These are phyloP conservation scores for Spodoptera littoralis DNA, from an alignment of 2,888 invertebrate species.

Conservation along the genomic window DNA sequence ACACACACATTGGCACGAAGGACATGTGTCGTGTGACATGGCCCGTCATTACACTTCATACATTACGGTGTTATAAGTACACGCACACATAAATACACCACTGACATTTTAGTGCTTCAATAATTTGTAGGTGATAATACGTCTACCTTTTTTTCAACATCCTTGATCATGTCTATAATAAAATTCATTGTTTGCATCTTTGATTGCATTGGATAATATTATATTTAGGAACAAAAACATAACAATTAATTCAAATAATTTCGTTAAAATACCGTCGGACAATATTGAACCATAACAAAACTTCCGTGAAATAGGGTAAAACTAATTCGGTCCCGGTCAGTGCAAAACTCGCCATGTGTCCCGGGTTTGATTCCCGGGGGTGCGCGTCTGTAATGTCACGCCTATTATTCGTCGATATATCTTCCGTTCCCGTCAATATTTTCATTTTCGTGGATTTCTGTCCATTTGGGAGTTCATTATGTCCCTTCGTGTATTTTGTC, in stretches of 20 bases:
- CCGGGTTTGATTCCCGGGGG: constrained; percentile 83
- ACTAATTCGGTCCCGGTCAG: constrained; percentile 77
- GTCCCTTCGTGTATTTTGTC: constrained; percentile 51
- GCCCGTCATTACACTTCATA: too few relatives aligned
- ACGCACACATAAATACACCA: too few relatives aligned
- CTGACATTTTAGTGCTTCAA: too few relatives aligned
- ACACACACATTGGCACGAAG: too few relatives aligned
- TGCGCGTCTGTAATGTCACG: constrained; percentile 83
- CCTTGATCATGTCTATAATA: too few relatives aligned
- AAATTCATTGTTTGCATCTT: too few relatives aligned
- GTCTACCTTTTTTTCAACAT: too few relatives aligned
- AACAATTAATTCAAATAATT: constrained; percentile 23
- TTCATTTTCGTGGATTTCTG: constrained; percentile 78
- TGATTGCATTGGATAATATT: too few relatives aligned
- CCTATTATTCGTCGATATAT: constrained; percentile 87
- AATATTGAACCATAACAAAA: constrained; percentile 75
- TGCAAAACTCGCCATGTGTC: constrained; percentile 78
- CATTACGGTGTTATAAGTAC: too few relatives aligned
- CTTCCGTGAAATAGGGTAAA: constrained; percentile 87
- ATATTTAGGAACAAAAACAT: too few relatives aligned
- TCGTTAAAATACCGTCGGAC: constrained; percentile 51
- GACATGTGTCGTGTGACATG: too few relatives aligned
- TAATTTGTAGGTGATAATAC: too few relatives aligned
- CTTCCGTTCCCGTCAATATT: constrained; percentile 83
- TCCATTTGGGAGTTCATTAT: constrained; percentile 78